Base-by-base conservation (phyloP, 1,140 invertebrate genomes). In the Eriosoma lanigerum region DNA sequence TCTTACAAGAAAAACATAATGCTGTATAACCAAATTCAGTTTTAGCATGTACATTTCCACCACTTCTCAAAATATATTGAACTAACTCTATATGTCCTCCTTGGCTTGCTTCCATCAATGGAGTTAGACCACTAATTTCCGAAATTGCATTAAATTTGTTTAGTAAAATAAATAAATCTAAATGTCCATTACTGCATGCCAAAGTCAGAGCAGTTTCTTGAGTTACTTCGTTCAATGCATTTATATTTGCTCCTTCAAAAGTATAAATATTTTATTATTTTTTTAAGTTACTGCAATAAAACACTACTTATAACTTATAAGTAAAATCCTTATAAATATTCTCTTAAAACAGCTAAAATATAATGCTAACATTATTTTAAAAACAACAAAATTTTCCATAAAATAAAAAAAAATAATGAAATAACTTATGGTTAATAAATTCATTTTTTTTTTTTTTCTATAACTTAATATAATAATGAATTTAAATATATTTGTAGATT, bases 41-140 rank as follows among this genome's bases (percentile, higher is more conserved):
- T 86, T 94, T 92, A 26, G 96, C 94, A 87, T 96, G 93, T 52
- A 97, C 94, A 88, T 96, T 93, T n/a, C 96, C 94, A 82, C 90
- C 90, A 81, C 91, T 90, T 84, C 93, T 92, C 62, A 97, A 86
- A 56, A 97, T 88, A 86, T 95, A 96, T 82, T 87, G 85, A 29
- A 98, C 97, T 64, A 98, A 89, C 84, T 98, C 96, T 19, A 97
- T 87, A 86, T 98, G 97, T 15, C 97, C 97, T 87, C 98, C 97
- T 87, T 99, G 97, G 0, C 96, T 92, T 26, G 97, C 96, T 87
- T 99, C 97, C 96, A 99, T 98, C 0, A 99, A 88, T 0, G 98
- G 97, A 17, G 97, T 98, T 54, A 95, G 97, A 21, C 96, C 96
- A 15, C 97, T 97, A 5, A 98, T 87, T 85, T 98, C 96, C 44